phyloP scores from a whole-genome alignment of 2,888 invertebrate species.

The Bedellia somnulentella region DNA sequence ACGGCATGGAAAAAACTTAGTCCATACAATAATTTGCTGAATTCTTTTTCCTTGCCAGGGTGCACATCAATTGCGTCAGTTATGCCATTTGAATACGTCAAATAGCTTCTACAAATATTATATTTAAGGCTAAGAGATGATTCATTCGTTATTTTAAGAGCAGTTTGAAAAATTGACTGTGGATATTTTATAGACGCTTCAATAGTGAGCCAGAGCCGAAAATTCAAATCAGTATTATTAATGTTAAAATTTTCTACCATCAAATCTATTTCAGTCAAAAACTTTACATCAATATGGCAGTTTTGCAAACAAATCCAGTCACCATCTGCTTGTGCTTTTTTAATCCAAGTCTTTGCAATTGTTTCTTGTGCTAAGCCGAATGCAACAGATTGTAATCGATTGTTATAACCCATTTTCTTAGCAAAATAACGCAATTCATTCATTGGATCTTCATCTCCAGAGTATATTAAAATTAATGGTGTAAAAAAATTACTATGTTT shows the following conservation, averaged over 20 bases:
- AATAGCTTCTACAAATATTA: constrained; percentile 82
- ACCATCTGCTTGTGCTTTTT: constrained; percentile 69
- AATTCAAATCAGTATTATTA: constrained; percentile 68
- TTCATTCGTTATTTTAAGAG: constrained; percentile 94
- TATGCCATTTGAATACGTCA: constrained; percentile 85
- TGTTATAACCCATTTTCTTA: constrained; percentile 66
- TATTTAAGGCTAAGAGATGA: constrained; percentile 86
- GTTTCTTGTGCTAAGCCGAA: constrained; percentile 81
- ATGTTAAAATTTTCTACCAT: constrained; percentile 72
- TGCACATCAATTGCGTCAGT: constrained; percentile 78
- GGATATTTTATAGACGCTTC: constrained; percentile 88
- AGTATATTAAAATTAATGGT: constrained; percentile 79
- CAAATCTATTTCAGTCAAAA: constrained; percentile 78
- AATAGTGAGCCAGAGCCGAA: constrained; percentile 89
- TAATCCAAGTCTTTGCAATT: constrained; percentile 71
- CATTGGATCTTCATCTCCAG: constrained; percentile 83
- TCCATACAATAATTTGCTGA: constrained; percentile 77
- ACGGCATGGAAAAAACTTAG: constrained; percentile 86
- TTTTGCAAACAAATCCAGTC: constrained; percentile 86
- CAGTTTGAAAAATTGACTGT: constrained; percentile 81
- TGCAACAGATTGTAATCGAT: constrained; percentile 72
- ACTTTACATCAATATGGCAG: constrained; percentile 81
- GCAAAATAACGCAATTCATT: constrained; percentile 76
- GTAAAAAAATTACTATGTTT: constrained; percentile 73
- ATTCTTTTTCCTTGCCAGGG: constrained; percentile 73